Base-by-base conservation (phyloP, 2,113 vertebrate species). In the Megaleporinus macrocephalus region DNA sequence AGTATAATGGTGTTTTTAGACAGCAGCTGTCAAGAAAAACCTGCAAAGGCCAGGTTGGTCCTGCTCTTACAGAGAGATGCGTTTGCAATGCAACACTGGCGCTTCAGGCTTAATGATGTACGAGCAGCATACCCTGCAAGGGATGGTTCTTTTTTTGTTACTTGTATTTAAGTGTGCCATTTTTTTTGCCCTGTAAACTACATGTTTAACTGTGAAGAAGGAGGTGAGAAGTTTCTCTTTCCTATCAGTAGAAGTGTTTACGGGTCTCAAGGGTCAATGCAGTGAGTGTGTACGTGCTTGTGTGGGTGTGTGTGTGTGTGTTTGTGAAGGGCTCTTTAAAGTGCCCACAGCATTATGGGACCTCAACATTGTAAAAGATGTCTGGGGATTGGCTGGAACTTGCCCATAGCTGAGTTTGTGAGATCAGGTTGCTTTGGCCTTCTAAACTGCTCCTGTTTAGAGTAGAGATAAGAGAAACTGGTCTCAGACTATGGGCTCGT, bases 171-270 rank as follows among this genome's bases (percentile, higher is more conserved):
- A 24, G 33, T 70, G 33, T 24, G 66, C 57, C 57, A n/a, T 68
- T 13, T 33, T 20, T 68, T 22, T 68, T 24, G 66, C 66, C 33
- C 66, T 44, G 41, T 44, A 70, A 70, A 44, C 79, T 80, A 88
- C 90, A 83, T 87, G 88, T 88, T 91, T 91, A 89, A 91, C 90
- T 92, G 90, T 90, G 89, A 51, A 92, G 92, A 90, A 76, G 81
- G 69, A 77, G 87, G 83, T 62, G 73, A 80, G 83, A 86, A 87
- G 86, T 82, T 57, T 75, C 78, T 82, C 73, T 81, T 80, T 74
- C 83, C 87, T 82, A 66, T 83, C 88, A 86, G 84, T 82, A 72
- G 86, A 90, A 91, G 81, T 86, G 73, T 83, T 81, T 83, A 85
- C 63, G 18, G 91, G 86, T 91, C 86, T 84, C 81, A 22, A 86